Evolutionary conservation across 2,888 invertebrate species (phyloP).

Genomic region (Tiphia femorata): DNA sequence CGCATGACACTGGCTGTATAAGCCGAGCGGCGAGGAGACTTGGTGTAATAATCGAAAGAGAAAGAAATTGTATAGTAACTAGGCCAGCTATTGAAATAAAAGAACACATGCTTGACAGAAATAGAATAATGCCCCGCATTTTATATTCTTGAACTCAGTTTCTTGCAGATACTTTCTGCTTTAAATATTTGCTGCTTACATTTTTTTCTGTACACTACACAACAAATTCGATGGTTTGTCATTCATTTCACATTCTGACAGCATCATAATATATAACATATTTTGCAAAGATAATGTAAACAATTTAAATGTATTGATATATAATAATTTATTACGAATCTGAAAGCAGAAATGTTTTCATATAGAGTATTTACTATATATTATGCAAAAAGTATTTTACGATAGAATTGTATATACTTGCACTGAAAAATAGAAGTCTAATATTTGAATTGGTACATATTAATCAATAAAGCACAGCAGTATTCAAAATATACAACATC

Average conservation of each 20-base stretch:
- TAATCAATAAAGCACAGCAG: slow-evolving; percentile 9
- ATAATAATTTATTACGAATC: neutral
- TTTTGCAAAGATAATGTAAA: no score
- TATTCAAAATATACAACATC: slow-evolving; percentile 4
- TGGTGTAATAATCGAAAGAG: slow-evolving; percentile 54
- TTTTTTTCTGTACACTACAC: neutral
- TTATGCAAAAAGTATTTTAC: slow-evolving; percentile 25
- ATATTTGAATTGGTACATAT: slow-evolving; percentile 17
- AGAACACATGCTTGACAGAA: slow-evolving; percentile 56
- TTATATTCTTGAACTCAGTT: slow-evolving; percentile 48
- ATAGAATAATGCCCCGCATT: slow-evolving; percentile 52
- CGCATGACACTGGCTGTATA: slow-evolving; percentile 33
- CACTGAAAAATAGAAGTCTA: slow-evolving; percentile 30
- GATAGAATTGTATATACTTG: slow-evolving; percentile 36
- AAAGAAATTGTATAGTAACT: slow-evolving; percentile 62
- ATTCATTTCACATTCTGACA: neutral
- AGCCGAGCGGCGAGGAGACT: slow-evolving; percentile 47
- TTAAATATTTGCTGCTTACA: slow-evolving; percentile 13
- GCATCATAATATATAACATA: neutral
- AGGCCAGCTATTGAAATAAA: slow-evolving; percentile 63
- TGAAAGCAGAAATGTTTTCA: neutral
- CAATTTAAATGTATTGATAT: neutral
- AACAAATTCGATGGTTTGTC: neutral
- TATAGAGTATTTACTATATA: slow-evolving; percentile 18
- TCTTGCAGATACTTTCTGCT: slow-evolving; percentile 18